Percentiles rank a stretch among this genome's conserved stretches.
These are phyloP conservation scores for Philantomba maxwellii DNA, from an alignment of 2,113 vertebrate genomes.

Conservation along the genomic window DNA sequence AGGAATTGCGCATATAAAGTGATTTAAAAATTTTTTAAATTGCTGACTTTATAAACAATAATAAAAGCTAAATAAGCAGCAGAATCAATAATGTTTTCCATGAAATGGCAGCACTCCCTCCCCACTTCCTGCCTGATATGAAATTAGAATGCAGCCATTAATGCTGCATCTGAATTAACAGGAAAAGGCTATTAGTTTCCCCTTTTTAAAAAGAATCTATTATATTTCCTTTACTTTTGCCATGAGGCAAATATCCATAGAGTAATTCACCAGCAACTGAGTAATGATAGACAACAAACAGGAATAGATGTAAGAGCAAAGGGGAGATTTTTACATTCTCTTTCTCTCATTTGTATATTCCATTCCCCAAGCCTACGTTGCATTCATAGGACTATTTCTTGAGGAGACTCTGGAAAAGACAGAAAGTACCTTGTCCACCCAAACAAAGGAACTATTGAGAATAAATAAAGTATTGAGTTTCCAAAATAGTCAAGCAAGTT, in stretches of 20 bases:
- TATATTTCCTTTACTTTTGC: constrained; percentile 32
- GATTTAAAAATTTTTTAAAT: neutral
- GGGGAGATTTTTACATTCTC: neutral
- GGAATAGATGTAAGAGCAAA: neutral
- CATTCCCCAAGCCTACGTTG: neutral
- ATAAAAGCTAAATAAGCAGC: constrained; percentile 13
- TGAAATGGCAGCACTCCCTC: neutral
- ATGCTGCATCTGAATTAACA: neutral
- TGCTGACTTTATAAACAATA: constrained; percentile 10
- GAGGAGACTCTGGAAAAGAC: constrained; percentile 25
- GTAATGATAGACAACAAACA: neutral
- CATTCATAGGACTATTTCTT: neutral
- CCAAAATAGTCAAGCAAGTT: neutral
- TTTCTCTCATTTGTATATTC: neutral
- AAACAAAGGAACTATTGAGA: constrained; percentile 28
- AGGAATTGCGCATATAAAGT: neutral
- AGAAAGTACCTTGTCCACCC: neutral
- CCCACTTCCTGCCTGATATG: neutral
- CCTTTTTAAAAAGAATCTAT: neutral
- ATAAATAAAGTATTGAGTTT: constrained; percentile 18
- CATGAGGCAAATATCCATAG: neutral
- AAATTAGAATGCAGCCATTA: neutral
- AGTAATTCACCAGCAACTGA: constrained; percentile 2
- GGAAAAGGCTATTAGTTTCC: neutral
- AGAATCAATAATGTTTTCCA: neutral